Evolutionary conservation across 2,888 invertebrate species (phyloP).

Genomic region (Drosophila algonquin): DNA sequence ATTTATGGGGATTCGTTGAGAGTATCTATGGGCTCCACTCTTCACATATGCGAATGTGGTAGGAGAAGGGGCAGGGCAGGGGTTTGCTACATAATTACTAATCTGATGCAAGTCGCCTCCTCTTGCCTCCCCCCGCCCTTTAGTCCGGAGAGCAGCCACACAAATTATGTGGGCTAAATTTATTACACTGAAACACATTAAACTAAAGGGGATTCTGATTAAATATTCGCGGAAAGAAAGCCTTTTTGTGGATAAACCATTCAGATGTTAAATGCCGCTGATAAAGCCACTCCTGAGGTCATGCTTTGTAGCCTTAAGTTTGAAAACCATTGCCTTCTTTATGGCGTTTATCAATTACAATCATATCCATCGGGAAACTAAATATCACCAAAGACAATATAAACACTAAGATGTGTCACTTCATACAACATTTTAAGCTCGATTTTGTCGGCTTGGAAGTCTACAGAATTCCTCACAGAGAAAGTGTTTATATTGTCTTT

Average conservation of each 20-base stretch:
- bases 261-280: too few relatives aligned
- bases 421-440: too few relatives aligned
- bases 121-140: background rate
- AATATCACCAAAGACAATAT: too few relatives aligned
- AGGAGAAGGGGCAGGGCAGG: conserved; percentile 4
- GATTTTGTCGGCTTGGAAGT: too few relatives aligned
- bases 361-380: too few relatives aligned
- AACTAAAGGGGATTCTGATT: conserved; percentile 20
- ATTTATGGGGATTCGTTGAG: conserved; percentile 57
- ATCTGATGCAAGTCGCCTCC: conserved; percentile 59
- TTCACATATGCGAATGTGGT: background rate
- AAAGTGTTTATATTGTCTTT: too few relatives aligned
- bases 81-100: conserved; percentile 69
- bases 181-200: conserved; percentile 61
- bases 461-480: too few relatives aligned
- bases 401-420: too few relatives aligned
- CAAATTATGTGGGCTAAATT: conserved; percentile 68
- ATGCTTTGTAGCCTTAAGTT: background rate
- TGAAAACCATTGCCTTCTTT: background rate
- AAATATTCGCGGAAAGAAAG: conserved; percentile 9
- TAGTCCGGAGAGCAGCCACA: conserved; percentile 27
- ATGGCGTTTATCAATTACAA: background rate
- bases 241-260: too few relatives aligned
- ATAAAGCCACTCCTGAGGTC: too few relatives aligned
- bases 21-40: conserved; percentile 11